A percentile compares a stretch with the other conserved stretches of the same genome.
Conservation (phyloP, 1,140 invertebrate genomes). For the Chrysopa pallens region DNA sequence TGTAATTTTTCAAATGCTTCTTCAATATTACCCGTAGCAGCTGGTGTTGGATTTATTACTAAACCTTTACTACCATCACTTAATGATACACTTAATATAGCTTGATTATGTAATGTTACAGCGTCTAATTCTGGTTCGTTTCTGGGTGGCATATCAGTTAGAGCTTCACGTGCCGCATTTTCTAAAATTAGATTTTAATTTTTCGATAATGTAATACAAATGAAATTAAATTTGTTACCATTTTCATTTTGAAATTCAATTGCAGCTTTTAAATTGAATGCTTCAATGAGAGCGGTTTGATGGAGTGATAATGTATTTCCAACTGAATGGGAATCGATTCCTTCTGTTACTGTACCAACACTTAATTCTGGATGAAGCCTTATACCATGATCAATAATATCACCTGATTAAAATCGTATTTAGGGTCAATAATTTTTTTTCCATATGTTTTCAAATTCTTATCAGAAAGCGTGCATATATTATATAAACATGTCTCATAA, state of each 20-base stretch:
- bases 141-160: slow-evolving; percentile 94
- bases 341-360: slow-evolving; percentile 96
- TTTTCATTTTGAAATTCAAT: slow-evolving; percentile 97
- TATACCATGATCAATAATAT: slow-evolving; percentile 94
- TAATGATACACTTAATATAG: slow-evolving; percentile 76
- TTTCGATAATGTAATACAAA: no score
- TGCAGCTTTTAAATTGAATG: slow-evolving; percentile 96
- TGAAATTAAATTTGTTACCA: slow-evolving; percentile 36
- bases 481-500: no score
- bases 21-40: slow-evolving; percentile 40
- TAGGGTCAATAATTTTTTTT: no score
- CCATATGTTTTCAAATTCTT: no score
- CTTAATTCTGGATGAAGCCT: slow-evolving; percentile 93
- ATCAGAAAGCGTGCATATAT: no score
- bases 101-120: slow-evolving; percentile 95
- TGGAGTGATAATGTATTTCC: slow-evolving; percentile 93
- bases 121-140: slow-evolving; percentile 96
- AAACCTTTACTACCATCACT: neutral
- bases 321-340: slow-evolving; percentile 89
- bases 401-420: slow-evolving; percentile 44
- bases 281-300: slow-evolving; percentile 92
- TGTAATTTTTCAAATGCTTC: slow-evolving; percentile 96
- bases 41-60: neutral
- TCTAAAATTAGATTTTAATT: slow-evolving; percentile 28
- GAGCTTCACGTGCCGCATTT: slow-evolving; percentile 78